Evolutionary conservation across 2,113 vertebrate genomes (phyloP).

Genomic region (Hiodon alosoides): DNA sequence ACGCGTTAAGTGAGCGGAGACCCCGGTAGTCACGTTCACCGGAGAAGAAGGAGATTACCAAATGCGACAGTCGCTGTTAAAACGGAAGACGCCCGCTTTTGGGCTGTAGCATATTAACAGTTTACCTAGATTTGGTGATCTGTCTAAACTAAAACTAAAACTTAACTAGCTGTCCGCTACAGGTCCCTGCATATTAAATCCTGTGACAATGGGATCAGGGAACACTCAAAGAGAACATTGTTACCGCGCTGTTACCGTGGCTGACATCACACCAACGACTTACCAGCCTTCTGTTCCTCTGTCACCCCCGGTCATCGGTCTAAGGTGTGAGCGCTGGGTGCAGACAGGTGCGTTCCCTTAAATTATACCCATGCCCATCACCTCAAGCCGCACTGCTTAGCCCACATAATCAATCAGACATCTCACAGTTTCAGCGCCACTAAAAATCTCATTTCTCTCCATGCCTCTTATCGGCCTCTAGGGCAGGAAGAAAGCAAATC

Average conservation of each 20-base stretch:
- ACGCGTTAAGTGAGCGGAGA: background rate
- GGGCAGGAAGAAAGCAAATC: no score
- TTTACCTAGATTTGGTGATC: no score
- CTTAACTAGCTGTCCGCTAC: no score
- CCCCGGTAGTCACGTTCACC: slow-evolving; percentile 15
- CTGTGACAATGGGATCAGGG: no score
- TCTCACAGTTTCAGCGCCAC: background rate
- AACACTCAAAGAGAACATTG: background rate
- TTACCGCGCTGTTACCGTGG: background rate
- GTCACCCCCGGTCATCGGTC: background rate
- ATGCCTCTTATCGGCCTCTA: background rate
- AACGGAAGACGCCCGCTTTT: slow-evolving; percentile 4
- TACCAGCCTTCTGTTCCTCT: background rate
- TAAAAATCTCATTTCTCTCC: no score
- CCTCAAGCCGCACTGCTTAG: background rate
- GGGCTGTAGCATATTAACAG: no score
- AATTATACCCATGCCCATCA: background rate
- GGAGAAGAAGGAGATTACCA: slow-evolving; percentile 13
- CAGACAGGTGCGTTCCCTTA: background rate
- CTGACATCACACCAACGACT: background rate
- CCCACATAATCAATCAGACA: background rate
- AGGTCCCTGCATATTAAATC: no score
- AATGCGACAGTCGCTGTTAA: slow-evolving; percentile 22
- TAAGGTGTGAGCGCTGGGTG: background rate
- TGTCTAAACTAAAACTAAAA: no score